Evolutionary conservation across 1,140 invertebrate species (phyloP).

Genomic region (Trigoniulus corallinus): DNA sequence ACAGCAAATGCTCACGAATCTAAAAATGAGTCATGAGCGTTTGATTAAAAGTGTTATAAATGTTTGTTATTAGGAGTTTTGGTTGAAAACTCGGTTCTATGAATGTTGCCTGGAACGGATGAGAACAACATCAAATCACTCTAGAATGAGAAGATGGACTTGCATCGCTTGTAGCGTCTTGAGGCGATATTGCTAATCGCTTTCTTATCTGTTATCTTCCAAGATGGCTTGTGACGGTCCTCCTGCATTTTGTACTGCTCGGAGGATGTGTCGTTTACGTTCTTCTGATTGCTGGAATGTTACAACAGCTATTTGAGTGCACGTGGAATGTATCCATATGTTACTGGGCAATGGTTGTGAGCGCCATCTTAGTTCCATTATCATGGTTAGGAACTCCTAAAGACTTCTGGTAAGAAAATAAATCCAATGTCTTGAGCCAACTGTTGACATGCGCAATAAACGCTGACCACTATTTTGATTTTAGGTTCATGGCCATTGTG

Average conservation of each 20-base stretch:
- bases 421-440: background rate
- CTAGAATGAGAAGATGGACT: too few species aligned
- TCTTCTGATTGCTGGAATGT: slow-evolving; percentile 43
- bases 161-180: too few species aligned
- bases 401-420: background rate
- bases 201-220: background rate
- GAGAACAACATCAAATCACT: background rate
- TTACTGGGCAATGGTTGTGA: slow-evolving; percentile 44
- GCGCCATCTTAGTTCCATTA: slow-evolving; percentile 27
- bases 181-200: too few species aligned
- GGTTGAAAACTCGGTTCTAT: too few species aligned
- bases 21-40: too few species aligned
- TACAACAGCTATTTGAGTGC: slow-evolving; percentile 25
- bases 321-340: slow-evolving; percentile 32
- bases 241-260: slow-evolving; percentile 44
- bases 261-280: slow-evolving; percentile 52
- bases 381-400: background rate
- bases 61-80: too few species aligned
- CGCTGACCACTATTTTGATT: background rate
- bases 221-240: slow-evolving; percentile 30
- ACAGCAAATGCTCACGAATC: too few species aligned
- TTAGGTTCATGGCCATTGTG: slow-evolving; percentile 12
- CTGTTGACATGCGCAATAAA: background rate
- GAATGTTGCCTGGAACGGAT: too few species aligned
- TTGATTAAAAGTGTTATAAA: too few species aligned